Evolutionary conservation across 2,113 vertebrate genomes (phyloP).

Genomic region (Silurus asotus): DNA sequence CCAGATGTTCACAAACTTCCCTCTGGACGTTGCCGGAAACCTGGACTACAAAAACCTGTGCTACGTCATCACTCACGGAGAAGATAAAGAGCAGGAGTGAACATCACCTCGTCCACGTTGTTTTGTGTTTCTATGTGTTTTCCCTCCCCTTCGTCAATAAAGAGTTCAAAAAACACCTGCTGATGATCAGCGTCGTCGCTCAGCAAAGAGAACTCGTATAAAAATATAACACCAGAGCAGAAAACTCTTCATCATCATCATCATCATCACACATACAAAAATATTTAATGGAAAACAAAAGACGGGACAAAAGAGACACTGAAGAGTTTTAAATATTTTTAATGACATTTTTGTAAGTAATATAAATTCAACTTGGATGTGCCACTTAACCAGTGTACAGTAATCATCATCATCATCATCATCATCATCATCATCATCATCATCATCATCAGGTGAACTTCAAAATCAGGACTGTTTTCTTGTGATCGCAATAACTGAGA

Average conservation of each 20-base stretch:
- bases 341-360: constrained; percentile 46
- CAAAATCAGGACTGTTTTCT: background rate
- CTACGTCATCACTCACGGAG: constrained; percentile 87
- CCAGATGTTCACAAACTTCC: constrained; percentile 88
- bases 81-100: constrained; percentile 82
- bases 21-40: constrained; percentile 85
- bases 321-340: constrained; percentile 17
- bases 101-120: constrained; percentile 13
- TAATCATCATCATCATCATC: constrained; percentile 1
- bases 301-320: background rate
- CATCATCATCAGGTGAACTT: background rate
- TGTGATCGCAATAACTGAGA: background rate
- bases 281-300: background rate
- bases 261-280: background rate
- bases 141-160: constrained; percentile 46
- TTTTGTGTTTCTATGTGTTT: background rate
- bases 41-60: constrained; percentile 90
- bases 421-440: background rate
- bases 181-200: too few species aligned
- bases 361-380: constrained; percentile 23
- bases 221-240: background rate
- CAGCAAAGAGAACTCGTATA: background rate
- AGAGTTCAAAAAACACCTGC: constrained; percentile 23
- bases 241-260: background rate
- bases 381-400: constrained; percentile 41